Evolutionary conservation across 2,113 vertebrate genomes (phyloP), one percentile per base, ranked within the genome.

Genomic region (Pica pica): DNA sequence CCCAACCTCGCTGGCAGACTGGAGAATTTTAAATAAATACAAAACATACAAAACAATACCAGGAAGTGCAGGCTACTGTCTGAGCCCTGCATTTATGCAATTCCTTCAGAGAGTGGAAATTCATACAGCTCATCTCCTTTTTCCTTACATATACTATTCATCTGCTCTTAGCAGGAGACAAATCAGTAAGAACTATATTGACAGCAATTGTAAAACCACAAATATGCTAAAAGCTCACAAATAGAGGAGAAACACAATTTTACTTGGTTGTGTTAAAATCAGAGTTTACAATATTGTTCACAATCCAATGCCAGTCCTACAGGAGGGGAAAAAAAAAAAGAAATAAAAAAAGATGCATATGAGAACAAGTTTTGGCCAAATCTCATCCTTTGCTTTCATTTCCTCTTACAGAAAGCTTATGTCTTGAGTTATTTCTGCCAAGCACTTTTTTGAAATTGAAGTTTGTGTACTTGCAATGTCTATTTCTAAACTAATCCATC

Each of bases 11-110:
- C 60, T 81, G 85, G 78, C 80, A 95, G 65, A 63, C 33, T 63
- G 88, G 81, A 33, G 96, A 86, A 71, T 85, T 93, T 93, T 89
- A 77, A 90, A 96, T 50, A 95, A 94, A 93, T 26, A 86, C 73
- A 55, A 79, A 94, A 82, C 37, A 93, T 26, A 86, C 73, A 55
- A 79, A 94, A 82, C 37, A 96, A 89, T 77, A 67, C 22, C 44
- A 94, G 42, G 42, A 63, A 63, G 12, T 37, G 42, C 22, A 63
- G n/a, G 63, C 31, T 76, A 7, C 74, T 90, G 73, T 49, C 60
- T 73, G 52, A 95, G 60, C 26, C 67, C 41, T 22, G 13, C 10
- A 41, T 50, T 73, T 65, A 1, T 46, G 88, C 39, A 26, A 31
- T 16, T 94, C 64, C 37, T 76, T 85, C 85, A 73, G 47, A 86